A percentile compares a stretch with the other conserved stretches of the same genome.
These are phyloP conservation scores for Tholera decimalis DNA, from an alignment of 2,888 invertebrate genomes.

Conservation along the genomic window DNA sequence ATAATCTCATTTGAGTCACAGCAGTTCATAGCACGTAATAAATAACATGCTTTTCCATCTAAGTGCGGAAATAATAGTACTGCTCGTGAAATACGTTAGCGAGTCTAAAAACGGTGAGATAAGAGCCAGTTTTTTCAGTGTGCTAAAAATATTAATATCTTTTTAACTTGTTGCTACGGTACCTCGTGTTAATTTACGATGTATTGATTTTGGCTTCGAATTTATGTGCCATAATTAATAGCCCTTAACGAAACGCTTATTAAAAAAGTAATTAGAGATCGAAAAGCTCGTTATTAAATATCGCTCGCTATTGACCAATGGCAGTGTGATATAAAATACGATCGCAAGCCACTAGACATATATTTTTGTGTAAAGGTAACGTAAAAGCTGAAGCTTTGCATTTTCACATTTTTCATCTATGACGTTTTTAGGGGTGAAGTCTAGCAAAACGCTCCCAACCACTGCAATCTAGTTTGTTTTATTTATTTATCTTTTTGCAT, in stretches of 20 bases:
- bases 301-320: not conserved
- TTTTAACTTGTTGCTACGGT: slow-evolving; percentile 12
- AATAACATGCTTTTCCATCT: too few species aligned
- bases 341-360: not conserved
- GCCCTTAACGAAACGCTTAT: slow-evolving; percentile 1
- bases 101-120: not conserved
- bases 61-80: too few species aligned
- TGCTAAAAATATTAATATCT: not conserved
- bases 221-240: slow-evolving; percentile 7
- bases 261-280: slow-evolving; percentile 10
- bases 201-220: slow-evolving; percentile 25
- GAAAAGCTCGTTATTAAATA: not conserved
- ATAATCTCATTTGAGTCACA: too few species aligned
- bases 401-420: too few species aligned
- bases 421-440: too few species aligned
- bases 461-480: too few species aligned
- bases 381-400: not conserved
- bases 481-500: too few species aligned
- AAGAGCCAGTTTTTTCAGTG: not conserved
- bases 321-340: not conserved
- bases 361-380: not conserved
- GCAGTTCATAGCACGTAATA: too few species aligned
- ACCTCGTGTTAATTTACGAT: slow-evolving; percentile 1
- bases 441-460: too few species aligned
- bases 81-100: not conserved